These are phyloP conservation scores for Synchiropus splendidus DNA, from an alignment of 2,113 vertebrate genomes.

Conservation along the genomic window DNA sequence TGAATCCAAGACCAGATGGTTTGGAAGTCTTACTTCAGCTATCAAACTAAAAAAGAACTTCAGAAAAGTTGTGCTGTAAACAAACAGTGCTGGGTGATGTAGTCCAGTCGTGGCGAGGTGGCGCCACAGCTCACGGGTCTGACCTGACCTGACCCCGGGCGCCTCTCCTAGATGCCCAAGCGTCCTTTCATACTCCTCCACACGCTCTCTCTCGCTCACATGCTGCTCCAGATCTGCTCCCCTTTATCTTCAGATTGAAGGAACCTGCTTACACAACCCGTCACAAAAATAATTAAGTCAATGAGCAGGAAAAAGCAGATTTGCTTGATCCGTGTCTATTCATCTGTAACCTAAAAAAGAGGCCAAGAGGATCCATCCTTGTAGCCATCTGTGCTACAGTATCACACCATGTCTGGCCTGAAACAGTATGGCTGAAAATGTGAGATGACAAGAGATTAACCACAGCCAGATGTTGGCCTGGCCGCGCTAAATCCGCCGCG, in stretches of 20 bases:
- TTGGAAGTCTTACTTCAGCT: too few species aligned
- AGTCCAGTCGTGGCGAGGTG: too few species aligned
- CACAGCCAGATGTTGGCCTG: constrained; percentile 50
- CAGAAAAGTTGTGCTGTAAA: too few species aligned
- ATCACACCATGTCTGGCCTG: constrained; percentile 36
- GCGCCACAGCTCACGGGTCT: too few species aligned
- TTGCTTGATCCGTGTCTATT: constrained; percentile 18
- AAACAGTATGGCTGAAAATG: constrained; percentile 39
- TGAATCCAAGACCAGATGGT: too few species aligned
- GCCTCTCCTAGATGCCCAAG: too few species aligned
- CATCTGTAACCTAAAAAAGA: constrained; percentile 11
- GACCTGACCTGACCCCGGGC: too few species aligned
- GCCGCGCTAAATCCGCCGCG: too few species aligned
- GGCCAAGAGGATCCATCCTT: constrained; percentile 17
- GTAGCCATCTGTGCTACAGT: constrained; percentile 36
- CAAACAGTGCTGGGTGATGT: too few species aligned
- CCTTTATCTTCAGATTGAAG: constrained; percentile 1
- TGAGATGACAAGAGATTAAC: constrained; percentile 50
- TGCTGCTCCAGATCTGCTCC: constrained; percentile 2
- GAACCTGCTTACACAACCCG: constrained; percentile 6
- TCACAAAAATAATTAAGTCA: constrained; percentile 9
- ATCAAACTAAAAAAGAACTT: too few species aligned
- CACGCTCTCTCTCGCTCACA: too few species aligned
- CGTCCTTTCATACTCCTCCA: too few species aligned
- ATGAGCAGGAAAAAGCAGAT: constrained; percentile 11